phyloP scores from a whole-genome alignment of 2,113 vertebrate species.

The Elephantulus edwardii region DNA sequence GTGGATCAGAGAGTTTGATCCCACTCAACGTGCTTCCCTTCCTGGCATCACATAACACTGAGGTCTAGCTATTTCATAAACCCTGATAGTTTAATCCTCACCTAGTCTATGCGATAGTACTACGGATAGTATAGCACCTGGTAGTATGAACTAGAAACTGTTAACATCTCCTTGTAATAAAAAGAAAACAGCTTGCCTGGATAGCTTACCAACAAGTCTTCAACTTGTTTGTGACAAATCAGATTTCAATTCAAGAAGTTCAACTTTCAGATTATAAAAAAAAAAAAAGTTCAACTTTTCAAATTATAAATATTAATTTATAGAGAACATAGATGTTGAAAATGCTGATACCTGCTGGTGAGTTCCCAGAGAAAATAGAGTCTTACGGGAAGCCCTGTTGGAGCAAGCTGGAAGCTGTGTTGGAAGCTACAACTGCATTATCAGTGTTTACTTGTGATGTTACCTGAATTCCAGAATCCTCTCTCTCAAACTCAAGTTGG shows the following conservation, averaged over 20 bases:
- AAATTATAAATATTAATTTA: too few species aligned
- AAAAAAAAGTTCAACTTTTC: neutral
- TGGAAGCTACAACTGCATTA: neutral
- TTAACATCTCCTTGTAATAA: neutral
- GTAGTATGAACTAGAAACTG: neutral
- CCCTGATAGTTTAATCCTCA: neutral
- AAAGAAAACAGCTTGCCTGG: neutral
- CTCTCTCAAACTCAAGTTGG: neutral
- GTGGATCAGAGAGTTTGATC: too few species aligned
- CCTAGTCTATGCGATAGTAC: neutral
- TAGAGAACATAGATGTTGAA: too few species aligned
- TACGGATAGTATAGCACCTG: too few species aligned
- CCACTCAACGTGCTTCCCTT: too few species aligned
- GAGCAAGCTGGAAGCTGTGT: neutral
- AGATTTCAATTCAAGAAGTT: neutral
- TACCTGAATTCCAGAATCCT: neutral
- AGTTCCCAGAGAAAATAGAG: neutral
- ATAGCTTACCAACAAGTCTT: too few species aligned
- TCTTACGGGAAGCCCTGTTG: neutral
- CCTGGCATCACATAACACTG: neutral
- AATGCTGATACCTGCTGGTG: accelerated
- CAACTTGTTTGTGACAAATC: neutral
- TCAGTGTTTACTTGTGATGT: neutral
- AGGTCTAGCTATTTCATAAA: neutral
- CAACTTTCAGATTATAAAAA: neutral